These are phyloP conservation scores for Zaprionus obscuricornis DNA, from an alignment of 2,888 invertebrate species.

Conservation along the genomic window DNA sequence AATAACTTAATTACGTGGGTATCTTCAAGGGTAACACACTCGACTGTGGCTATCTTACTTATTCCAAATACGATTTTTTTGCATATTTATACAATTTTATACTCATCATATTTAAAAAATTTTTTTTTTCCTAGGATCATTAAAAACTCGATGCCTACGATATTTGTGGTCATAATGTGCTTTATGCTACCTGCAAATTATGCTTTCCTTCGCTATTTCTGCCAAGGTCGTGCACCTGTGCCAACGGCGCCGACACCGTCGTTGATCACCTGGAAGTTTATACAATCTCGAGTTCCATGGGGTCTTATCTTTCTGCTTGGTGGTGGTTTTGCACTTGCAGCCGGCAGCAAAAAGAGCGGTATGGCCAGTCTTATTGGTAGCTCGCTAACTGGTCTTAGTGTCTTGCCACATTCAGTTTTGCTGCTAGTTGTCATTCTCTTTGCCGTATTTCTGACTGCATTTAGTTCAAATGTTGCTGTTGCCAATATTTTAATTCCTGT, in stretches of 20 bases:
- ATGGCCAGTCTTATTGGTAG: constrained; percentile 90
- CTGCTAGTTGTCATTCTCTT: constrained; percentile 90
- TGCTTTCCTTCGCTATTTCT: constrained; percentile 90
- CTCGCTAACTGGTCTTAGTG: constrained; percentile 87
- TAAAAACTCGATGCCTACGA: constrained; percentile 92
- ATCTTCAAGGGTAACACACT: too few species aligned
- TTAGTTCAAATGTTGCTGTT: constrained; percentile 95
- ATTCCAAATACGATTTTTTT: too few species aligned
- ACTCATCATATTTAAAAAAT: not conserved
- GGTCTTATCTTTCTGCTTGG: constrained; percentile 93
- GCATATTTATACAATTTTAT: too few species aligned
- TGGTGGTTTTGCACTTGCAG: constrained; percentile 95
- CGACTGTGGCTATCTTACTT: not conserved
- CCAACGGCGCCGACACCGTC: constrained; percentile 88
- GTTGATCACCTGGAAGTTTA: constrained; percentile 92
- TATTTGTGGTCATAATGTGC: constrained; percentile 91
- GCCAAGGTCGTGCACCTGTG: constrained; percentile 81
- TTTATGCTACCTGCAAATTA: constrained; percentile 93
- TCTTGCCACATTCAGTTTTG: constrained; percentile 87
- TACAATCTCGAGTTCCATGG: constrained; percentile 95
- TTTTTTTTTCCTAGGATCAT: constrained; percentile 85
- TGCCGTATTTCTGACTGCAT: constrained; percentile 92
- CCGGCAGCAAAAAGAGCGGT: constrained; percentile 91
- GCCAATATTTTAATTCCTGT: constrained; percentile 95
- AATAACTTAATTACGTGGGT: too few species aligned